A percentile compares a stretch with the other conserved stretches of the same genome.
These are phyloP conservation scores for Odontomyia ornata DNA, from an alignment of 2,888 invertebrate genomes.

Conservation along the genomic window DNA sequence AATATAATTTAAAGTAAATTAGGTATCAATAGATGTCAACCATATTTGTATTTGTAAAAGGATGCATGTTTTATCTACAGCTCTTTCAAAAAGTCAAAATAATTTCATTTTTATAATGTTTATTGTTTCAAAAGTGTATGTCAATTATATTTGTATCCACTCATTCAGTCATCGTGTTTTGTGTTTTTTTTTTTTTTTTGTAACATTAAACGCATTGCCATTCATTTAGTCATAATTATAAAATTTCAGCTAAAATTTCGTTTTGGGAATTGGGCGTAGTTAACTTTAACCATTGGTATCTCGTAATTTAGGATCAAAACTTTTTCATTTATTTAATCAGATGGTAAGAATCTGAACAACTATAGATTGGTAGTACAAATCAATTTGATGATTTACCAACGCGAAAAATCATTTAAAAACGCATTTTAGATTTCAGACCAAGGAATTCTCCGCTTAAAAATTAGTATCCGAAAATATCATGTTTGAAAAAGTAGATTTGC, in stretches of 20 bases:
- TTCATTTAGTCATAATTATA: constrained; percentile 18
- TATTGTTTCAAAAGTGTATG: background rate
- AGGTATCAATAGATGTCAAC: background rate
- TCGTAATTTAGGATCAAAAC: too few relatives aligned
- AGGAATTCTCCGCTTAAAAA: too few relatives aligned
- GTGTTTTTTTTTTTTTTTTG: background rate
- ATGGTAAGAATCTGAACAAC: too few relatives aligned
- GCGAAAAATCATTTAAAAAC: too few relatives aligned
- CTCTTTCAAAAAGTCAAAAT: background rate
- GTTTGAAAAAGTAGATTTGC: too few relatives aligned
- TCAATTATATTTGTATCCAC: constrained; percentile 9
- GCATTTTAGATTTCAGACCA: too few relatives aligned
- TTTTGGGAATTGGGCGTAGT: background rate
- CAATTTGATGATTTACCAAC: too few relatives aligned
- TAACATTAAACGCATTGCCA: constrained; percentile 4
- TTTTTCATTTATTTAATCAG: too few relatives aligned
- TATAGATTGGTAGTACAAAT: too few relatives aligned
- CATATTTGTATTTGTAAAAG: background rate
- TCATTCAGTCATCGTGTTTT: background rate
- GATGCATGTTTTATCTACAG: too few relatives aligned
- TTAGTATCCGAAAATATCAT: too few relatives aligned
- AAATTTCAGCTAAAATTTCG: background rate
- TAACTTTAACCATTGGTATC: background rate
- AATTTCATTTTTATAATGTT: background rate
- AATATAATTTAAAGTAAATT: background rate